Percentiles rank a stretch among this genome's conserved stretches.
Conservation (phyloP, 1,140 invertebrate genomes). For the Camponotus floridanus region DNA sequence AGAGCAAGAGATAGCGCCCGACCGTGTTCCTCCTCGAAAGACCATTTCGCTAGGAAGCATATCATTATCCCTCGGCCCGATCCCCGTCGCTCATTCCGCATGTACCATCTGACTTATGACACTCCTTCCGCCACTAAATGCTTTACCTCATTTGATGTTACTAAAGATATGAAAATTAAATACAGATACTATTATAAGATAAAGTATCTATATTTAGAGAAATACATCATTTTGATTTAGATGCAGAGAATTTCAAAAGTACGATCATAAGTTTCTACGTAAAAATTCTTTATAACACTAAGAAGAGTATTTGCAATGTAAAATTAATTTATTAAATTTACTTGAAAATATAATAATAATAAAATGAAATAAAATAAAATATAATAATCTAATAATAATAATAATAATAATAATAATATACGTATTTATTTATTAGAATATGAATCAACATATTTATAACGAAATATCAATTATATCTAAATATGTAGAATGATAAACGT, state of each 20-base stretch:
- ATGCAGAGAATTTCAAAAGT: background rate
- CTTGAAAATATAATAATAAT: background rate
- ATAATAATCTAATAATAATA: too few species aligned
- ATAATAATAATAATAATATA: too few species aligned
- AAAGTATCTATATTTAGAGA: too few species aligned
- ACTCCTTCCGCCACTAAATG: constrained; percentile 46
- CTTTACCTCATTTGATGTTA: constrained; percentile 31
- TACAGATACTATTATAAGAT: background rate
- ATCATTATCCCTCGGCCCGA: constrained; percentile 45
- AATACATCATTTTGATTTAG: background rate
- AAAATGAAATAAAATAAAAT: too few species aligned
- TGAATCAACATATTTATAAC: background rate
- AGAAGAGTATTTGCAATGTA: background rate
- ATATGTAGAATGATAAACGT: background rate
- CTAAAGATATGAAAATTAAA: constrained; percentile 18
- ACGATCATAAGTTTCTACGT: background rate
- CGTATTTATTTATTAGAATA: background rate
- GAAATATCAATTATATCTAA: constrained; percentile 7
- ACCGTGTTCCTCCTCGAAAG: constrained; percentile 3
- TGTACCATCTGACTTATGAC: constrained; percentile 40
- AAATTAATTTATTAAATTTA: background rate
- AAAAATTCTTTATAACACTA: background rate
- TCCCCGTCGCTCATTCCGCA: background rate
- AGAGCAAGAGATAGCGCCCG: background rate
- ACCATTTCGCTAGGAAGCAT: constrained; percentile 45